phyloP scores from a whole-genome alignment of 2,888 invertebrate genomes.

The Drosophila mayaguana region DNA sequence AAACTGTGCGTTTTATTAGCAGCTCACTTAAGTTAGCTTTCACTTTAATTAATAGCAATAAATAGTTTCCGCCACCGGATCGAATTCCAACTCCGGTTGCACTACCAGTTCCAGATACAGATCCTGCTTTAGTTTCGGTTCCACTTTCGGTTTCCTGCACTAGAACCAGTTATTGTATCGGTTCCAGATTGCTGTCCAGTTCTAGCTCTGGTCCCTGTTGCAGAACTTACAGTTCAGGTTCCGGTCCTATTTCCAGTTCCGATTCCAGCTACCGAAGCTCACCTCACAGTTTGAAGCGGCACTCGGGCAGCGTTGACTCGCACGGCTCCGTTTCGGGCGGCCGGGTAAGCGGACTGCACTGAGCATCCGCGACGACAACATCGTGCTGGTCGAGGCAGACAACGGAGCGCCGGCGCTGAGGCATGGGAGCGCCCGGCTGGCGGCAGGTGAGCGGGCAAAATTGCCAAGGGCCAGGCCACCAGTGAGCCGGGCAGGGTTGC shows the following conservation, averaged over 20 bases:
- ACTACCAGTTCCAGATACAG: background rate
- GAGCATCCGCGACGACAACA: conserved; percentile 90
- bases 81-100: background rate
- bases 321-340: conserved; percentile 90
- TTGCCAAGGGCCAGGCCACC: conserved; percentile 96
- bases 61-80: conserved; percentile 39
- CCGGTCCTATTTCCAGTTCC: background rate
- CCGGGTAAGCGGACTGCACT: conserved; percentile 88
- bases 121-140: conserved; percentile 3
- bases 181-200: background rate
- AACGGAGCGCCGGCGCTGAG: conserved; percentile 88
- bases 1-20: conserved; percentile 28
- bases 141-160: conserved; percentile 12
- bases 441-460: conserved; percentile 91
- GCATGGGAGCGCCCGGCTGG: conserved; percentile 84
- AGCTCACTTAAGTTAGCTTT: conserved; percentile 49
- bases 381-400: conserved; percentile 92
- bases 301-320: conserved; percentile 83
- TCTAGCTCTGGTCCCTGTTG: background rate
- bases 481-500: conserved; percentile 89
- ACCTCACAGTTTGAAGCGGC: conserved; percentile 65
- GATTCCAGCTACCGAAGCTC: background rate
- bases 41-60: conserved; percentile 55
- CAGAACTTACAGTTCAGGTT: background rate
- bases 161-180: background rate